Evolutionary conservation across 2,888 invertebrate species (phyloP).

Genomic region (Atrina japonica): DNA sequence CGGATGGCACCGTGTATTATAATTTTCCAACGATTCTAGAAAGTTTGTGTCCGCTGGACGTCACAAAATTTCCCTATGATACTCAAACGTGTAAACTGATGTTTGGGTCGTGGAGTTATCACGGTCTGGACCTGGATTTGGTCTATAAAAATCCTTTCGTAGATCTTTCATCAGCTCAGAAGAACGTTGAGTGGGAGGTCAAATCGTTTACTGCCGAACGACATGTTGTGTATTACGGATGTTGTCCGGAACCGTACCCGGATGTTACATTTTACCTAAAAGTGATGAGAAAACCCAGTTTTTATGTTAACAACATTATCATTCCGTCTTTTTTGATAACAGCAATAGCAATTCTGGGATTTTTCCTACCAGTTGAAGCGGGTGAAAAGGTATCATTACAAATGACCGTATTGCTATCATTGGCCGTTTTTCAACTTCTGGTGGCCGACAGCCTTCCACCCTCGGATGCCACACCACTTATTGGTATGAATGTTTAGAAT

Average conservation of each 20-base stretch:
- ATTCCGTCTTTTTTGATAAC: slow-evolving; percentile 24
- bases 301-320: slow-evolving; percentile 25
- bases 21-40: slow-evolving; percentile 55
- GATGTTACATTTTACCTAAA: slow-evolving; percentile 27
- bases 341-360: slow-evolving; percentile 15
- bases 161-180: slow-evolving; percentile 17
- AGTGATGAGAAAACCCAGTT: slow-evolving; percentile 16
- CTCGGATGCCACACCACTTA: slow-evolving; percentile 72
- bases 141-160: slow-evolving; percentile 26
- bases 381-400: slow-evolving; percentile 61
- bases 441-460: slow-evolving; percentile 75
- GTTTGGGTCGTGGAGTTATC: slow-evolving; percentile 90
- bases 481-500: too few species aligned
- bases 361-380: slow-evolving; percentile 24
- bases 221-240: slow-evolving; percentile 28
- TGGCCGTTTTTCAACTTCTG: slow-evolving; percentile 74
- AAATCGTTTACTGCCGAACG: slow-evolving; percentile 16
- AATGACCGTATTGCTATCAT: slow-evolving; percentile 73
- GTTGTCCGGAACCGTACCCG: slow-evolving; percentile 28
- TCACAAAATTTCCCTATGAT: slow-evolving; percentile 56
- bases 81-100: slow-evolving; percentile 86
- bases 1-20: slow-evolving; percentile 52
- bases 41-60: slow-evolving; percentile 55
- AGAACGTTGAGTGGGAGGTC: slow-evolving; percentile 27
- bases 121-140: slow-evolving; percentile 65